Percentiles rank a stretch among this genome's conserved stretches.
These are phyloP conservation scores for Acropora yongei DNA, from an alignment of 64 coral and sea anemone species.

Conservation along the genomic window DNA sequence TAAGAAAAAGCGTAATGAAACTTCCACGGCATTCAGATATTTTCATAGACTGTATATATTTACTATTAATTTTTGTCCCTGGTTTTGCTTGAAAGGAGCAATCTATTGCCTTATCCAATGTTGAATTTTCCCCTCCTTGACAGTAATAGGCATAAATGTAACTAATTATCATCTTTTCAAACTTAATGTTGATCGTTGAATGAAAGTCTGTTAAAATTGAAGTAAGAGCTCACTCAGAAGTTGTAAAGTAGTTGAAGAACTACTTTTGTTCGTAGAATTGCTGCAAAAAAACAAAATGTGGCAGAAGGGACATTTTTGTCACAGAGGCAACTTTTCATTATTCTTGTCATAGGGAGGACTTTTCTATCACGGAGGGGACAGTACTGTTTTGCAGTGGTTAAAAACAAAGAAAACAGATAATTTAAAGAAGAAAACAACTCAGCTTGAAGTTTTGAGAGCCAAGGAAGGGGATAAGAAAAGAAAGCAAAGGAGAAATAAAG, in stretches of 20 bases:
- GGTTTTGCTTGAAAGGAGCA: not conserved
- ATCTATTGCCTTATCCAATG: not conserved
- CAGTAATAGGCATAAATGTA: not conserved
- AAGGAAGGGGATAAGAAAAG: too few relatives aligned
- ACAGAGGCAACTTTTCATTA: not conserved
- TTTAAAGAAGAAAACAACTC: too few relatives aligned
- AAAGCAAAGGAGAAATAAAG: too few relatives aligned
- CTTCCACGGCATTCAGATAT: not conserved
- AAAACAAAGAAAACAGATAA: too few relatives aligned
- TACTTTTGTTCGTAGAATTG: not conserved
- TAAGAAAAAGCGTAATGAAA: not conserved
- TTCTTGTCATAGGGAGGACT: not conserved
- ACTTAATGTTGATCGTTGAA: not conserved
- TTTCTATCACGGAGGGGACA: slow-evolving; percentile 17
- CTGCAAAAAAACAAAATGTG: not conserved
- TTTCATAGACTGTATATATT: not conserved
- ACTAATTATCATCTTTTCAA: not conserved
- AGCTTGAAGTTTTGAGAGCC: too few relatives aligned
- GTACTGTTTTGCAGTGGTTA: too few relatives aligned
- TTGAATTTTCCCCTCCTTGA: not conserved
- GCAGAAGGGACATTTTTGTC: not conserved
- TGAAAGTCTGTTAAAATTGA: not conserved
- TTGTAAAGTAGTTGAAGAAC: not conserved
- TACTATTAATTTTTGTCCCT: not conserved
- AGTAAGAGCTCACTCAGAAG: not conserved